A percentile compares a stretch with the other conserved stretches of the same genome.
phyloP scores from a whole-genome alignment of 2,113 vertebrate genomes.

The Acinonyx jubatus region DNA sequence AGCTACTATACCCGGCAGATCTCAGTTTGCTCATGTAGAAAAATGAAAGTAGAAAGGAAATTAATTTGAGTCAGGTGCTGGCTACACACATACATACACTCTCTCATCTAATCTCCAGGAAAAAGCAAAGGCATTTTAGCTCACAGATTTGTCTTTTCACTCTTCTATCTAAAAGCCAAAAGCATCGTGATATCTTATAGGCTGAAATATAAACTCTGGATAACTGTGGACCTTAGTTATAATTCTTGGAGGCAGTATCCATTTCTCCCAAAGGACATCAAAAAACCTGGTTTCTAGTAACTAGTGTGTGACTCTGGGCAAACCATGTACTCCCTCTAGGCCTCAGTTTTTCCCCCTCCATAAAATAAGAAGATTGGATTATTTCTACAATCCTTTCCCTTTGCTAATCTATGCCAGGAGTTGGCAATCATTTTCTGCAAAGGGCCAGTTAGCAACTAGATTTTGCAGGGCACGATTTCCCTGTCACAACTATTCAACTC shows the following conservation, averaged over 20 bases:
- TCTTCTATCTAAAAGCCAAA: background rate
- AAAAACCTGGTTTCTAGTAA: background rate
- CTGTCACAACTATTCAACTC: background rate
- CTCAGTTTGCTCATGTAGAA: background rate
- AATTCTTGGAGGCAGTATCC: background rate
- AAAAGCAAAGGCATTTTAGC: background rate
- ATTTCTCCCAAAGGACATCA: background rate
- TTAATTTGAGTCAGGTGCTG: background rate
- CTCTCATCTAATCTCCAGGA: background rate
- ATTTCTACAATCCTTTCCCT: background rate
- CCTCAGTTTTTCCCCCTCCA: background rate
- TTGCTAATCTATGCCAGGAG: background rate
- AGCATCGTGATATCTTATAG: background rate
- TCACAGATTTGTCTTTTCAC: background rate
- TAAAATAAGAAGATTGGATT: slow-evolving; percentile 13
- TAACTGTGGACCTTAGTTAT: background rate
- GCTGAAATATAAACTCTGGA: background rate
- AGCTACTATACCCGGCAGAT: background rate
- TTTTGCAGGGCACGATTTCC: background rate
- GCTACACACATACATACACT: background rate
- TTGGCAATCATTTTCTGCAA: background rate
- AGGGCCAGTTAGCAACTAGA: background rate
- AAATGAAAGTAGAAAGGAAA: slow-evolving; percentile 11
- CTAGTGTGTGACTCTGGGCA: background rate
- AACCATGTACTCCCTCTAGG: background rate